These are phyloP conservation scores for Drosophila putrida DNA, from an alignment of 2,888 invertebrate genomes.

Conservation along the genomic window DNA sequence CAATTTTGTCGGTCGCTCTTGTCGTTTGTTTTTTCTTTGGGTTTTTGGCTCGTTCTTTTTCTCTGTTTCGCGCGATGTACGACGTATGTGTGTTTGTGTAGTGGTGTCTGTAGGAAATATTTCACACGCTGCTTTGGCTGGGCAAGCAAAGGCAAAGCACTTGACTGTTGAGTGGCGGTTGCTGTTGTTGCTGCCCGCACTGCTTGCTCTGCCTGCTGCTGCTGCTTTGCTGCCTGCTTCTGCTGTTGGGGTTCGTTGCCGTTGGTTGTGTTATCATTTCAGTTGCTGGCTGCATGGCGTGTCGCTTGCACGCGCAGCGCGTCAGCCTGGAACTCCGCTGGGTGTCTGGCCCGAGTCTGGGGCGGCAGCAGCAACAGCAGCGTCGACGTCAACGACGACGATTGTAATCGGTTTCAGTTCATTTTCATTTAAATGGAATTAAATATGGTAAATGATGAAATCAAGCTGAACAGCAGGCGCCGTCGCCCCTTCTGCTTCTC, in stretches of 20 bases:
- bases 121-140: constrained; percentile 78
- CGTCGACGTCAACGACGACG: constrained; percentile 28
- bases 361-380: constrained; percentile 16
- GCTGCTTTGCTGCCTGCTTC: constrained; percentile 27
- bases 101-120: constrained; percentile 67
- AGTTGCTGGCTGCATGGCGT: constrained; percentile 70
- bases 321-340: constrained; percentile 14
- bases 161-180: constrained; percentile 76
- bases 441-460: constrained; percentile 80
- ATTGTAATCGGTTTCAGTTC: constrained; percentile 80
- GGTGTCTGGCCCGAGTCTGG: constrained; percentile 66
- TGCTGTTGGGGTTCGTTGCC: constrained; percentile 74
- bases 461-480: constrained; percentile 60
- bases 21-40: constrained; percentile 51
- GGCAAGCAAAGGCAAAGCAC: constrained; percentile 74
- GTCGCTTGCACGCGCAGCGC: constrained; percentile 51
- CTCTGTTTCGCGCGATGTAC: constrained; percentile 8
- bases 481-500: neutral
- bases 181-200: constrained; percentile 41
- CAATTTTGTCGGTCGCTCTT: constrained; percentile 70
- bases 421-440: constrained; percentile 80
- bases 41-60: constrained; percentile 20
- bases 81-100: constrained; percentile 12
- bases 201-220: constrained; percentile 25
- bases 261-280: constrained; percentile 73